Evolutionary conservation across 1,140 invertebrate species (phyloP).

Genomic region (Drosophila pseudoobscura): DNA sequence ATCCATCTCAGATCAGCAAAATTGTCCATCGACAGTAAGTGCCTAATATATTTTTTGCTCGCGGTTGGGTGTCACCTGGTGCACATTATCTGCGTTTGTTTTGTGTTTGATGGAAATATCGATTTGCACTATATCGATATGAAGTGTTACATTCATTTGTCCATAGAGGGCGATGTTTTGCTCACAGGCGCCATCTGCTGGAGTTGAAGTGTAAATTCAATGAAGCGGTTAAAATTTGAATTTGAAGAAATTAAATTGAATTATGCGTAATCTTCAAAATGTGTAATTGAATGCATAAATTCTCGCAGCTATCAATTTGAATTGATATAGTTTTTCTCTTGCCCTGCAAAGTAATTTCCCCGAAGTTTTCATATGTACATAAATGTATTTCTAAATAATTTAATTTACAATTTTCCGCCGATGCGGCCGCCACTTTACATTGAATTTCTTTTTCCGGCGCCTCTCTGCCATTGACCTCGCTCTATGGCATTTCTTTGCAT

Average conservation of each 20-base stretch:
- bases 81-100: too few species aligned
- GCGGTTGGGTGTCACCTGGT: too few species aligned
- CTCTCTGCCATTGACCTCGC: slow-evolving; percentile 67
- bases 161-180: too few species aligned
- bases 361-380: slow-evolving; percentile 2
- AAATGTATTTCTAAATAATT: slow-evolving; percentile 19
- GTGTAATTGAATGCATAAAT: neutral
- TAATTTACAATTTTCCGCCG: slow-evolving; percentile 25
- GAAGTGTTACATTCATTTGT: too few species aligned
- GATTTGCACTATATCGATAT: too few species aligned
- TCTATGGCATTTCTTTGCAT: slow-evolving; percentile 46
- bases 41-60: too few species aligned
- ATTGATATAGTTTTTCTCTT: neutral
- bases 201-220: neutral
- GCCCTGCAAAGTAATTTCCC: neutral
- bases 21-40: too few species aligned
- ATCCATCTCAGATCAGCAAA: too few species aligned
- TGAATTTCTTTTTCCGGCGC: slow-evolving; percentile 29
- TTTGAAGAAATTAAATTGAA: neutral
- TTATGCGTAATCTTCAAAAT: too few species aligned
- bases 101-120: too few species aligned
- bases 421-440: slow-evolving; percentile 37
- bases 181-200: too few species aligned
- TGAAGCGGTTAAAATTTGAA: neutral
- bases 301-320: neutral